A percentile compares a stretch with the other conserved stretches of the same genome.
phyloP scores from a whole-genome alignment of 2,888 invertebrate species.

The Tromatobia lineatoria region DNA sequence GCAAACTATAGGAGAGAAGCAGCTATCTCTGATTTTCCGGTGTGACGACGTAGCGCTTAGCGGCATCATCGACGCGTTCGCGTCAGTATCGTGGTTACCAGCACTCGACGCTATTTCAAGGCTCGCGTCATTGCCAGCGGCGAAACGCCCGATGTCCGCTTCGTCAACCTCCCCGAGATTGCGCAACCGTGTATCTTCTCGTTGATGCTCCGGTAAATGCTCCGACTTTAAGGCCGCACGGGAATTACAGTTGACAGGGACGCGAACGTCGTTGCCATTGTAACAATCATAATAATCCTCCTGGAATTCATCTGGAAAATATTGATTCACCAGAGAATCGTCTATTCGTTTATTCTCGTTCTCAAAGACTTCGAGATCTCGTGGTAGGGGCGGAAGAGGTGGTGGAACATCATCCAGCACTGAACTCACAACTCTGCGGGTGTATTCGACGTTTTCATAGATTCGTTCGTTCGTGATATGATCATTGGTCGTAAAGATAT shows the following conservation, averaged over 20 bases:
- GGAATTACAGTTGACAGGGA: constrained; percentile 29
- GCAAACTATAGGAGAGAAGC: constrained; percentile 57
- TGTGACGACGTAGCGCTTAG: constrained; percentile 56
- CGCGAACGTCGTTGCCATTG: constrained; percentile 26
- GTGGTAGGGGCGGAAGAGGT: constrained; percentile 61
- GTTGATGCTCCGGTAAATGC: constrained; percentile 41
- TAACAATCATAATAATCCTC: constrained; percentile 9
- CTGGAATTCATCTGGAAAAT: constrained; percentile 15
- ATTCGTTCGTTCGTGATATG: constrained; percentile 47
- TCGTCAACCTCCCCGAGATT: constrained; percentile 63
- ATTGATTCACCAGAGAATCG: not conserved
- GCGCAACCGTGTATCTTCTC: constrained; percentile 52
- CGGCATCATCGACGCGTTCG: constrained; percentile 65
- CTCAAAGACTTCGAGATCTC: constrained; percentile 14
- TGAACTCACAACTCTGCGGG: not conserved
- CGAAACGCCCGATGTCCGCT: constrained; percentile 56
- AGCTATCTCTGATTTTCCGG: constrained; percentile 60
- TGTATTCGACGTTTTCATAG: constrained; percentile 63
- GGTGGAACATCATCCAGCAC: constrained; percentile 36
- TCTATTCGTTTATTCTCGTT: not conserved
- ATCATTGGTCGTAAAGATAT: constrained; percentile 21
- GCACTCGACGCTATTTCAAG: constrained; percentile 72
- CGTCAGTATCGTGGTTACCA: constrained; percentile 59
- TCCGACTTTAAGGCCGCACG: constrained; percentile 50
- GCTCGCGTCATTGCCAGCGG: constrained; percentile 72